phyloP scores from a whole-genome alignment of 1,140 invertebrate genomes.

The Subanguina moxae region DNA sequence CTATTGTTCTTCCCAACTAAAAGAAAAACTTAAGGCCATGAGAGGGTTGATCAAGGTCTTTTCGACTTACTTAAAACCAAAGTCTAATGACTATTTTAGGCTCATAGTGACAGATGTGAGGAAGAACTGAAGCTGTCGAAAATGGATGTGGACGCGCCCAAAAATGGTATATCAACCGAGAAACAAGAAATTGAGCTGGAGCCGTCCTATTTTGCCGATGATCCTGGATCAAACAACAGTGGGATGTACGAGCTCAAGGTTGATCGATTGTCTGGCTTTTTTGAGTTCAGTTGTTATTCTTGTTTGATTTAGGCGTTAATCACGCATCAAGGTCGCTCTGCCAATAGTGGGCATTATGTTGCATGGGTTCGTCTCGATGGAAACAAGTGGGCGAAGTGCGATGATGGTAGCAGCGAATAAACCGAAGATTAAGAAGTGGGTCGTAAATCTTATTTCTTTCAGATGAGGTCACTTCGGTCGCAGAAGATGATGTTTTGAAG shows the following conservation, averaged over 20 bases:
- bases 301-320: conserved; percentile 73
- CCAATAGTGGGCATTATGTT: conserved; percentile 95
- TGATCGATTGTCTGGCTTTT: too few relatives aligned
- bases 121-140: conserved; percentile 34
- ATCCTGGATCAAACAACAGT: conserved; percentile 92
- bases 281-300: too few relatives aligned
- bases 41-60: conserved; percentile 85
- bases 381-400: conserved; percentile 85
- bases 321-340: conserved; percentile 92
- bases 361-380: conserved; percentile 76
- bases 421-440: too few relatives aligned
- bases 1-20: conserved; percentile 79
- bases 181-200: neutral
- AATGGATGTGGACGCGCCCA: neutral
- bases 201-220: conserved; percentile 62
- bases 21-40: conserved; percentile 82
- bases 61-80: too few relatives aligned
- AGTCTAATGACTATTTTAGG: too few relatives aligned
- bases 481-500: conserved; percentile 86
- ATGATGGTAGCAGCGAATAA: too few relatives aligned
- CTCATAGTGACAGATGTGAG: conserved; percentile 57
- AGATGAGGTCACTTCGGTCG: conserved; percentile 83
- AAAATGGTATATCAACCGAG: too few relatives aligned
- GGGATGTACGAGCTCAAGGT: conserved; percentile 81
- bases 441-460: too few relatives aligned